phyloP scores from a whole-genome alignment of 2,888 invertebrate genomes.

The Erebia epiphron region DNA sequence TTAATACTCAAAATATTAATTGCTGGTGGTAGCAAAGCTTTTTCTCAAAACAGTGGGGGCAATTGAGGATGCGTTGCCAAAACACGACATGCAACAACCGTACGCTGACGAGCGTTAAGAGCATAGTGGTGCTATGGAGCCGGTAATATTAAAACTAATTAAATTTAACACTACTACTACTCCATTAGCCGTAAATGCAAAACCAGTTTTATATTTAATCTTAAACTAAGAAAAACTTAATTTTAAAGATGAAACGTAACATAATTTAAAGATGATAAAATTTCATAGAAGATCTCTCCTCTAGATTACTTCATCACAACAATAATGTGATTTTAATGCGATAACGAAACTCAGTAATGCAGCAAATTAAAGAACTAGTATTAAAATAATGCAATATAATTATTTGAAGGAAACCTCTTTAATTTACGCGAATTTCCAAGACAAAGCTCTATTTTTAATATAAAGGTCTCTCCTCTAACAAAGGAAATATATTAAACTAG shows the following conservation, averaged over 20 bases:
- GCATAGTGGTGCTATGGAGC: conserved; percentile 81
- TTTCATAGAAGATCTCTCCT: background rate
- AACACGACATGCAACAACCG: conserved; percentile 57
- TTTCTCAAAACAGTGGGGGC: conserved; percentile 43
- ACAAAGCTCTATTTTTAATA: background rate
- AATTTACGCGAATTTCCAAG: background rate
- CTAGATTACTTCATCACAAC: background rate
- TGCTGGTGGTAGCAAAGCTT: conserved; percentile 38
- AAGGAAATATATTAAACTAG: background rate
- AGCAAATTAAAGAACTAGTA: background rate
- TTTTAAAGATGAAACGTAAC: background rate
- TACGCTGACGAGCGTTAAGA: conserved; percentile 68
- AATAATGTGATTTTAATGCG: background rate
- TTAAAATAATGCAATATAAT: background rate
- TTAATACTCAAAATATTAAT: conserved; percentile 20
- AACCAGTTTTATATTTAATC: background rate
- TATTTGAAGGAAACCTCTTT: background rate
- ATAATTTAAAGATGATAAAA: background rate
- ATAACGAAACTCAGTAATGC: background rate
- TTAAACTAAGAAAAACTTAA: background rate
- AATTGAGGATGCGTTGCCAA: conserved; percentile 45
- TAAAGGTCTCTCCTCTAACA: conserved; percentile 14
- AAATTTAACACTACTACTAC: conserved; percentile 34
- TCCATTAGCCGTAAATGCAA: conserved; percentile 16
- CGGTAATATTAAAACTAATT: conserved; percentile 51